Conservation (phyloP, 1,140 invertebrate species). For the Eurosta solidaginis region DNA sequence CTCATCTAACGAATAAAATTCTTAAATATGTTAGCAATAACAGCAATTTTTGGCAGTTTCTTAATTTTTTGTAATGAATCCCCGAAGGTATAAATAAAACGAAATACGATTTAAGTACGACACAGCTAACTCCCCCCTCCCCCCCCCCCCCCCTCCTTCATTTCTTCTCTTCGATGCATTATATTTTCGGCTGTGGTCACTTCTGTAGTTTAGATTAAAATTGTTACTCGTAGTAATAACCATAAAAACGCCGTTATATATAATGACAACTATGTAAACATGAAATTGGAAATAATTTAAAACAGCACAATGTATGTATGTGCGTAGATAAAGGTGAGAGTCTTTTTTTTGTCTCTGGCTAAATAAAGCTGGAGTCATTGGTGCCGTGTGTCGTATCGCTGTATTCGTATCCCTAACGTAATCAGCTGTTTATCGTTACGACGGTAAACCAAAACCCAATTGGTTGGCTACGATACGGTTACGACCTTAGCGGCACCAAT, state of each 20-base stretch:
- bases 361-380: neutral
- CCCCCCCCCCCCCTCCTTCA: neutral
- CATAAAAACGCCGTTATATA: constrained; percentile 1
- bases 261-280: neutral
- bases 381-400: neutral
- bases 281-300: neutral
- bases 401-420: no score
- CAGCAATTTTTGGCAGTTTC: neutral
- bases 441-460: no score
- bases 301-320: neutral
- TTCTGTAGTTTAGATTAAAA: constrained; percentile 8
- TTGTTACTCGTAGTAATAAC: constrained; percentile 4
- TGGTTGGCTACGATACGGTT: no score
- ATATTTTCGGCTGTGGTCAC: neutral
- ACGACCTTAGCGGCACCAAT: no score
- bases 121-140: neutral
- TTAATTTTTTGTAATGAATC: neutral
- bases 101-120: neutral
- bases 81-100: neutral
- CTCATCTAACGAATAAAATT: neutral
- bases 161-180: neutral
- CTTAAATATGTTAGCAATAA: neutral
- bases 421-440: no score
- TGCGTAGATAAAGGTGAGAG: neutral
- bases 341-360: neutral